Evolutionary conservation across 2,113 vertebrate species (phyloP).

Genomic region (Rhea americana): DNA sequence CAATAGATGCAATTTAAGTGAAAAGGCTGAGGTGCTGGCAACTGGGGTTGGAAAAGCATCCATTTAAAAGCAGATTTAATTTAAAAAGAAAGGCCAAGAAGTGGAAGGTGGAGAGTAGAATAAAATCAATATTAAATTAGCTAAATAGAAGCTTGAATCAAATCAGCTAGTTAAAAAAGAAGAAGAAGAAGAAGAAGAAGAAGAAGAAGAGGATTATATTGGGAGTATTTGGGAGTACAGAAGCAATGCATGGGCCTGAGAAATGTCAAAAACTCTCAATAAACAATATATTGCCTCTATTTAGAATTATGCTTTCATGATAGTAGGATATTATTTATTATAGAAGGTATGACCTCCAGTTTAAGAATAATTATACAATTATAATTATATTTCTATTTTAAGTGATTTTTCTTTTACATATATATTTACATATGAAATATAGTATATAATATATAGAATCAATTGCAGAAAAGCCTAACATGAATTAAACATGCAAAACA

Average conservation of each 20-base stretch:
- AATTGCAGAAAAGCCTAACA: not conserved
- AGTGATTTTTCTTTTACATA: not conserved
- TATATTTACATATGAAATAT: not conserved
- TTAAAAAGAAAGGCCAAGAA: slow-evolving; percentile 49
- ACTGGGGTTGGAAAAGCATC: not conserved
- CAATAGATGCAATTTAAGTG: slow-evolving; percentile 51
- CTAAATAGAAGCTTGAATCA: slow-evolving; percentile 19
- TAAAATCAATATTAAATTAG: slow-evolving; percentile 61
- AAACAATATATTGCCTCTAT: not conserved
- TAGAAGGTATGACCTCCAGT: not conserved
- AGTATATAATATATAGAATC: not conserved
- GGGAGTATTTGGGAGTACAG: not conserved
- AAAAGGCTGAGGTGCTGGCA: slow-evolving; percentile 47
- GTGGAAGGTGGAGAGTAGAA: slow-evolving; percentile 47
- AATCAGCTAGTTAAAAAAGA: not conserved
- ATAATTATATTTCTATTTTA: not conserved
- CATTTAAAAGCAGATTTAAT: slow-evolving; percentile 48
- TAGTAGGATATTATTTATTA: not conserved
- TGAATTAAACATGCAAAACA: not conserved
- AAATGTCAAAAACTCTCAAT: not conserved
- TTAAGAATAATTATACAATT: not conserved
- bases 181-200: not conserved
- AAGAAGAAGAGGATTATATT: not conserved
- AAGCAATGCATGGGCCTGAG: not conserved
- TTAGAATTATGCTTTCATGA: not conserved